Conservation (phyloP, 2,888 invertebrate species). For the Gortyna flavago region DNA sequence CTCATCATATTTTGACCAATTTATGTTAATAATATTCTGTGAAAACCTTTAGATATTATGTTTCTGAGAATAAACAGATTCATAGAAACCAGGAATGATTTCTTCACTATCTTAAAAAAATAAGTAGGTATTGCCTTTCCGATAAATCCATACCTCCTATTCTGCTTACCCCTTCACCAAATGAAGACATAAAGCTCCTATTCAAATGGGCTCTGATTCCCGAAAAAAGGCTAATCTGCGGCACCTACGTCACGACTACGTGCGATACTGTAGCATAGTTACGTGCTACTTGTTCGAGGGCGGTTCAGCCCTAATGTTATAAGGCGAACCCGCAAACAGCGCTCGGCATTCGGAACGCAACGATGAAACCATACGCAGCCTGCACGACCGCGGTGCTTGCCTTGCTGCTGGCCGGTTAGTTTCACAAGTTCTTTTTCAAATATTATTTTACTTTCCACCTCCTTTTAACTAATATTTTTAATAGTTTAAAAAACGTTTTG, state of each 20-base stretch:
- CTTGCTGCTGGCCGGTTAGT: conserved; percentile 83
- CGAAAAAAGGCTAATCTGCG: conserved; percentile 32
- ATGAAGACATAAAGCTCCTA: conserved; percentile 31
- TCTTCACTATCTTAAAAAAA: neutral
- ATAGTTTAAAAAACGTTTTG: neutral
- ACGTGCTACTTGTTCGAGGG: conserved; percentile 71
- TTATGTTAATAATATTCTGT: neutral
- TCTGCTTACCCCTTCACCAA: conserved; percentile 27
- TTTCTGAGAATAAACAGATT: neutral
- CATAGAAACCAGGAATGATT: neutral
- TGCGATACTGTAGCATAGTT: conserved; percentile 54
- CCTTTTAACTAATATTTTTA: neutral
- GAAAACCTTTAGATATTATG: neutral
- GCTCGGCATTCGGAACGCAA: conserved; percentile 80
- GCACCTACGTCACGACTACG: conserved; percentile 49
- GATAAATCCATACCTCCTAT: neutral
- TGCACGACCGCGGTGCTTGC: conserved; percentile 77
- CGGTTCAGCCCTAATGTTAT: conserved; percentile 77
- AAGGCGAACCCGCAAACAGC: conserved; percentile 75
- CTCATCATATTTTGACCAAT: neutral
- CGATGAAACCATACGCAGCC: conserved; percentile 79
- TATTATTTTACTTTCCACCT: conserved; percentile 20
- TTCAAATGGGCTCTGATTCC: conserved; percentile 14
- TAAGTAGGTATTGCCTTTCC: neutral
- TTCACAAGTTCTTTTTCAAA: conserved; percentile 55